Evolutionary conservation across 2,888 invertebrate genomes (phyloP).

Genomic region (Lamellibrachia satsuma): DNA sequence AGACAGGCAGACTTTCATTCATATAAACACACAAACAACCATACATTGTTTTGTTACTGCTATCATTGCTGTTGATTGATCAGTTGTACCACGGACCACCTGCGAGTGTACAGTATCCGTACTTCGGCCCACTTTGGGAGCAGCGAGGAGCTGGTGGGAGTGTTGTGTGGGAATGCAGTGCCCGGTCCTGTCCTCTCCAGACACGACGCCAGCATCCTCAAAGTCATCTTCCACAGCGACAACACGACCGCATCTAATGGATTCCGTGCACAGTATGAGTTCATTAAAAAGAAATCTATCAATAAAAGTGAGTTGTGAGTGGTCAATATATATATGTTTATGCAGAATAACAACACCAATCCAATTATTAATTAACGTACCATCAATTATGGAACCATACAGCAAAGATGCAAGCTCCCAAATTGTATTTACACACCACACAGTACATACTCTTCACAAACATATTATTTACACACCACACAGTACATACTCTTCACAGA

Average conservation of each 20-base stretch:
- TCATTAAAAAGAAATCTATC: slow-evolving; percentile 70
- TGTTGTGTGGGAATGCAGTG: slow-evolving; percentile 89
- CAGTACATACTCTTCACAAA: no score
- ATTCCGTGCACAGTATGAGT: slow-evolving; percentile 94
- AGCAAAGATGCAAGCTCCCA: no score
- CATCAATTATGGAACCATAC: no score
- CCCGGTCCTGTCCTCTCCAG: slow-evolving; percentile 97
- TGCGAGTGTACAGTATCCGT: slow-evolving; percentile 49
- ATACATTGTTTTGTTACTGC: slow-evolving; percentile 3
- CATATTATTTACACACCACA: no score
- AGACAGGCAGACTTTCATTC: background rate
- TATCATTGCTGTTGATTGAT: background rate
- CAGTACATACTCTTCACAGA: no score
- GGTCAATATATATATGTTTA: no score
- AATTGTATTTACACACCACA: no score
- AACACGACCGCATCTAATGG: slow-evolving; percentile 86
- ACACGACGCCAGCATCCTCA: slow-evolving; percentile 86
- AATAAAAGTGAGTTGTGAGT: slow-evolving; percentile 29
- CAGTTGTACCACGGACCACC: slow-evolving; percentile 54
- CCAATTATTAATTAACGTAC: no score
- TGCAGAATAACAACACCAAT: no score
- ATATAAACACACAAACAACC: background rate
- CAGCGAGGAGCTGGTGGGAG: slow-evolving; percentile 75
- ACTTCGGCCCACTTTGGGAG: background rate
- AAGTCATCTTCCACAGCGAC: slow-evolving; percentile 78